These are phyloP conservation scores for Dufourea novaeangliae DNA, from an alignment of 1,140 invertebrate species.

Conservation along the genomic window DNA sequence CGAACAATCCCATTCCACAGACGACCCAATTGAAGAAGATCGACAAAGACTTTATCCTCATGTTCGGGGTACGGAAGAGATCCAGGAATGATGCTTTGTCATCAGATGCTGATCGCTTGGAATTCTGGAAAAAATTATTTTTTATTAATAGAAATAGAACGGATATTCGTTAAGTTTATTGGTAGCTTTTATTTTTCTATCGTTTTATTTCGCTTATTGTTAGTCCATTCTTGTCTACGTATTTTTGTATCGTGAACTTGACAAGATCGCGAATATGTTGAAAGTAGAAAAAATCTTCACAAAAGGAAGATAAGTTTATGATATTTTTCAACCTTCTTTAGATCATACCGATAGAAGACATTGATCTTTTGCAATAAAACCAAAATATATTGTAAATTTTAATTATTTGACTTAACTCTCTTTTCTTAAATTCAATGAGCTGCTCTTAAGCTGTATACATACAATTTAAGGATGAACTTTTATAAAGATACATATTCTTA, in stretches of 20 bases:
- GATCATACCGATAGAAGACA: neutral
- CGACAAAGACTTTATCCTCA: constrained; percentile 87
- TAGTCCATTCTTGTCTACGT: neutral
- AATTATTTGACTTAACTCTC: no score
- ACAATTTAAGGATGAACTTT: no score
- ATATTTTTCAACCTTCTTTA: neutral
- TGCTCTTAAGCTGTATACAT: no score
- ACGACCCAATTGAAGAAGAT: constrained; percentile 89
- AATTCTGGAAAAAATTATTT: constrained; percentile 73
- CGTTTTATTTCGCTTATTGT: neutral
- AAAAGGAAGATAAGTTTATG: no score
- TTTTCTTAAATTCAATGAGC: no score
- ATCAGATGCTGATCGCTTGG: constrained; percentile 67
- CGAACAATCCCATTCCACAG: constrained; percentile 88
- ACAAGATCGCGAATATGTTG: neutral
- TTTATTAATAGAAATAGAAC: neutral
- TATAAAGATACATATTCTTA: no score
- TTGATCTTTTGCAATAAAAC: no score
- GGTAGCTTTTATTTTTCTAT: no score
- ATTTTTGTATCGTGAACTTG: neutral
- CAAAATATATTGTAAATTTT: no score
- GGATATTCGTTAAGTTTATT: neutral
- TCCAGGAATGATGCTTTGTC: constrained; percentile 85
- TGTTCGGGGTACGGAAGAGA: constrained; percentile 87
- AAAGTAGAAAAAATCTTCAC: no score